Conservation (phyloP, 2,888 invertebrate genomes). For the Nycteola revayana region DNA sequence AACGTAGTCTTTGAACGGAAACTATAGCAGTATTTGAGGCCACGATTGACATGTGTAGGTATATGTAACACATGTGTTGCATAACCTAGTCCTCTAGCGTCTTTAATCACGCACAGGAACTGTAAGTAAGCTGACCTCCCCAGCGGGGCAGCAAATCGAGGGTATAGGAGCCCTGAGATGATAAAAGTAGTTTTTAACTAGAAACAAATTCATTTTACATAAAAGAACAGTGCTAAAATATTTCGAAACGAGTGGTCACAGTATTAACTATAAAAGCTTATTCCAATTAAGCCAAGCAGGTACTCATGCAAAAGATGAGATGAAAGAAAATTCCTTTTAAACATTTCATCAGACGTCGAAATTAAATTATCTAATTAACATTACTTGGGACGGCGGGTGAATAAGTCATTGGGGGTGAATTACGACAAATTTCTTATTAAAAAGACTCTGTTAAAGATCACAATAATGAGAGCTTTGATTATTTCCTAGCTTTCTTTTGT, state of each 20-base stretch:
- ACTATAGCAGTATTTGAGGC: too few relatives aligned
- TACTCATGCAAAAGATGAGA: conserved; percentile 19
- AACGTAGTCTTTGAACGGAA: too few relatives aligned
- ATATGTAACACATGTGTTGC: too few relatives aligned
- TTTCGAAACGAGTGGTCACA: conserved; percentile 7
- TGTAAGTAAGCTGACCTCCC: too few relatives aligned
- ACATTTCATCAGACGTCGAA: conserved; percentile 47
- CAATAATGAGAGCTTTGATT: conserved; percentile 40
- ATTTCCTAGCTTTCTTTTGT: conserved; percentile 29
- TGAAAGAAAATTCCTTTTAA: conserved; percentile 38
- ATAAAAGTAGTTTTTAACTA: too few relatives aligned
- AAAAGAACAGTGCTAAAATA: too few relatives aligned
- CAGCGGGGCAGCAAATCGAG: too few relatives aligned
- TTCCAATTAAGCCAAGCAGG: conserved; percentile 21
- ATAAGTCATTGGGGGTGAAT: conserved; percentile 53
- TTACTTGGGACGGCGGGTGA: conserved; percentile 51
- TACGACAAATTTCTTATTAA: conserved; percentile 49
- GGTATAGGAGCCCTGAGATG: too few relatives aligned
- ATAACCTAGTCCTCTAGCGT: too few relatives aligned
- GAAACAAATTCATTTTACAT: too few relatives aligned
- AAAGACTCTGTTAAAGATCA: conserved; percentile 39
- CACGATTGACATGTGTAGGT: too few relatives aligned
- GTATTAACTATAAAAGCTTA: conserved; percentile 20
- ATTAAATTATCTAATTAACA: conserved; percentile 63
- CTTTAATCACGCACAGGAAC: too few relatives aligned